Conservation (phyloP, 2,113 vertebrate genomes). For the Dromaius novaehollandiae region DNA sequence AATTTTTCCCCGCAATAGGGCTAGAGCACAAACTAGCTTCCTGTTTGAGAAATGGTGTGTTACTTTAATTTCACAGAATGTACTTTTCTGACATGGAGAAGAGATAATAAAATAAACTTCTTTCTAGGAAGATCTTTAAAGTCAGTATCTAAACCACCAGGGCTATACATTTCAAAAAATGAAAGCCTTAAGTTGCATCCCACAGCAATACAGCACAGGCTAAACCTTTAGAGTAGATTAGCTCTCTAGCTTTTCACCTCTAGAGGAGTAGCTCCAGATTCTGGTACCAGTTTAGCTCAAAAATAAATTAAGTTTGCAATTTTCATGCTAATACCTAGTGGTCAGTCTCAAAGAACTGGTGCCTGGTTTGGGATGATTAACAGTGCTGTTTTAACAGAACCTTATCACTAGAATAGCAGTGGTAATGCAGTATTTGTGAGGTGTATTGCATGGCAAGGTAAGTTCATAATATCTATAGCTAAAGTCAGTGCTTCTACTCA, state of each 20-base stretch:
- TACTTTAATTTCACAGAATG: slow-evolving; percentile 45
- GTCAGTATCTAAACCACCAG: slow-evolving; percentile 23
- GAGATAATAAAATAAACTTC: slow-evolving; percentile 35
- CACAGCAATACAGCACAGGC: background rate
- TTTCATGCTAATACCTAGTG: background rate
- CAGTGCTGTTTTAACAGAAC: background rate
- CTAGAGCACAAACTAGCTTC: background rate
- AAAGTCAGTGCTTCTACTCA: background rate
- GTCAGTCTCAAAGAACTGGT: background rate
- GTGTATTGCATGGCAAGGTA: background rate
- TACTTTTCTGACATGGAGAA: background rate
- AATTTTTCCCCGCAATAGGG: background rate
- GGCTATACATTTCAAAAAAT: background rate
- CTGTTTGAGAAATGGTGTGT: background rate
- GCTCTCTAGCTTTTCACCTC: background rate
- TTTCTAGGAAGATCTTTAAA: slow-evolving; percentile 21
- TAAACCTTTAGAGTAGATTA: slow-evolving; percentile 7
- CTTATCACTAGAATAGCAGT: background rate
- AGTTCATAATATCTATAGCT: background rate
- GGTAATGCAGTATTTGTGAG: background rate
- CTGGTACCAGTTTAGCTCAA: background rate
- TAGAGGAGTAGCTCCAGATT: background rate
- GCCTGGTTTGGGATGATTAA: background rate
- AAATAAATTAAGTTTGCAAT: slow-evolving; percentile 6
- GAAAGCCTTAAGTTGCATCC: slow-evolving; percentile 4